phyloP scores from a whole-genome alignment of 2,797 vertebrate genomes.

The Lerista edwardsae region DNA sequence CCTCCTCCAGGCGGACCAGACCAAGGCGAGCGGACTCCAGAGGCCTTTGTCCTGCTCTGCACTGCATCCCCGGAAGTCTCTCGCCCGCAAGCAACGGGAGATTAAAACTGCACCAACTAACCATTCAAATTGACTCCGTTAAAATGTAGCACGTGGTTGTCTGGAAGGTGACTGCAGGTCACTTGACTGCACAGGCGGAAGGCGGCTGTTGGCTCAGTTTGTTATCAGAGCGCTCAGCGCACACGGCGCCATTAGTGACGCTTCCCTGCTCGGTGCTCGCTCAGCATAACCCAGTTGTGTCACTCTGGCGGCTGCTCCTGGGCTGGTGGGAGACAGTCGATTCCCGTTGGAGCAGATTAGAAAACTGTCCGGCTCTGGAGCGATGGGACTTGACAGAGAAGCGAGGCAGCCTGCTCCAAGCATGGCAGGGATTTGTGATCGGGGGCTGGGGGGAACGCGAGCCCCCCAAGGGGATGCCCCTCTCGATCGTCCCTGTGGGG shows the following conservation, averaged over 20 bases:
- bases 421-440: neutral
- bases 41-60: neutral
- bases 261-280: neutral
- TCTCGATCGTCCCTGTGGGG: neutral
- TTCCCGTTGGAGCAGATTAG: neutral
- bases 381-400: neutral
- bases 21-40: neutral
- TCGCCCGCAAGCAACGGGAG: neutral
- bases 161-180: conserved; percentile 5
- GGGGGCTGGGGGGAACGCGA: neutral
- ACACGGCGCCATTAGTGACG: neutral
- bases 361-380: neutral
- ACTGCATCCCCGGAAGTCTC: conserved; percentile 1
- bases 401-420: neutral
- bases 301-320: neutral
- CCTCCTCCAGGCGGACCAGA: neutral
- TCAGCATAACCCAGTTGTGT: neutral
- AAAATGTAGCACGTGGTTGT: conserved; percentile 7
- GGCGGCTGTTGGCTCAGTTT: neutral
- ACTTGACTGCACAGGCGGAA: accelerated
- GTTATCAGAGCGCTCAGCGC: neutral
- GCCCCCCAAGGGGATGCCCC: neutral
- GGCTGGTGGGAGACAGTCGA: neutral
- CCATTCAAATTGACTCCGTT: neutral
- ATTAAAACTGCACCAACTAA: neutral